These are phyloP conservation scores for Ceuthmochares aereus DNA, from an alignment of 2,113 vertebrate species.

Conservation along the genomic window DNA sequence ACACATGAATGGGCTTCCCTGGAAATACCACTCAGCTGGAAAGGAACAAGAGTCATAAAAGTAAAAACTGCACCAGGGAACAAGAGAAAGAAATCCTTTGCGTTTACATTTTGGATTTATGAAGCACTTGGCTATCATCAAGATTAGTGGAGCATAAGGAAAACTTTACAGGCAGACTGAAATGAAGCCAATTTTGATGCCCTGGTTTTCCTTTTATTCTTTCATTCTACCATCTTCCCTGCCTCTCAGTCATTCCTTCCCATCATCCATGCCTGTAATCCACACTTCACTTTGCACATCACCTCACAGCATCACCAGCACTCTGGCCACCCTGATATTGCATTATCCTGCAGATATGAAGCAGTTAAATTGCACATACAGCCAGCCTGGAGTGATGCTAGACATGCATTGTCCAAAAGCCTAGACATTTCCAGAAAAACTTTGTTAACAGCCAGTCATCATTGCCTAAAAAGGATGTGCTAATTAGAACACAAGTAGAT, in stretches of 20 bases:
- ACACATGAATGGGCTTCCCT: background rate
- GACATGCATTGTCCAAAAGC: background rate
- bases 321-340: background rate
- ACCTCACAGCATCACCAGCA: background rate
- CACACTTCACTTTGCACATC: background rate
- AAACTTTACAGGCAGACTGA: background rate
- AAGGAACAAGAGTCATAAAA: conserved; percentile 21
- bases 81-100: background rate
- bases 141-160: background rate
- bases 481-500: background rate
- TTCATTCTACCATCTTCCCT: background rate
- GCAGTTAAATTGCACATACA: background rate
- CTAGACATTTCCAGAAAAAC: background rate
- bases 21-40: conserved; percentile 8
- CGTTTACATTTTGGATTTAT: background rate
- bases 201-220: background rate
- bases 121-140: background rate
- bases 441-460: background rate
- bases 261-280: background rate
- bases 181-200: background rate
- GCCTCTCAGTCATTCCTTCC: background rate
- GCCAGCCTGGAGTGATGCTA: background rate
- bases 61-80: background rate
- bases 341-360: background rate
- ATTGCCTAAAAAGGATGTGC: background rate